Evolutionary conservation across 1,140 invertebrate genomes (phyloP), one percentile per base, ranked within the genome.

Genomic region (Achatina immaculata): DNA sequence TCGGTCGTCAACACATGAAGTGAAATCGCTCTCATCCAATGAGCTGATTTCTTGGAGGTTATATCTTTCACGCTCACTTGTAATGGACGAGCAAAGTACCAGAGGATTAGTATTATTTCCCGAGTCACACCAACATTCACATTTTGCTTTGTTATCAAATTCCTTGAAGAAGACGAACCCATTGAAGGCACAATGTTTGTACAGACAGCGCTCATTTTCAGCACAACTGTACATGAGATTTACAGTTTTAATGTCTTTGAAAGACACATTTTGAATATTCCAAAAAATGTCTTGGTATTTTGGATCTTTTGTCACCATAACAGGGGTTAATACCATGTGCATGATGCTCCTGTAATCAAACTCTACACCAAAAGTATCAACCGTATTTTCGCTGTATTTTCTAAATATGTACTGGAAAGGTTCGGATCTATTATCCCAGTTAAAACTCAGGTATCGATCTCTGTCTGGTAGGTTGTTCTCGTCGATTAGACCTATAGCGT

Each of bases 381-480:
- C 88, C 7, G 86, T 80, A 31, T 87, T 85, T 78, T 86, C 86
- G 6, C 82, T 83, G 68, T 90, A 92, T 65, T 92, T 93, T 24
- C 90, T 78, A 83, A 93, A 94, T 80, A 93, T 93, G 31, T 89
- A 85, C 24, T 90, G 86, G 87, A 90, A 88, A 36, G 85, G 86
- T 1, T 79, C 71, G 34, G 93, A 88, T 31, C 96, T 95, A 84
- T 95, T 95, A 4, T 93, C 88, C 91, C 93, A 94, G 62, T 93
- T 88, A 48, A 95, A 93, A 2, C 85, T 89, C 16, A 95, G 92
- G 85, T 92, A 95, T 0, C 93, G 87, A 84, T 95, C 94, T 51
- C 95, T 90, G 88, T 95, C 93, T 11, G 91, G 89, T 24, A 94
- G 90, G 83, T 93, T 94, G 85, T 95, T 94, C 83, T 95, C 94